Evolutionary conservation across 92 coral and sea anemone genomes (phyloP).

Genomic region (Chrysogorgia sp.): DNA sequence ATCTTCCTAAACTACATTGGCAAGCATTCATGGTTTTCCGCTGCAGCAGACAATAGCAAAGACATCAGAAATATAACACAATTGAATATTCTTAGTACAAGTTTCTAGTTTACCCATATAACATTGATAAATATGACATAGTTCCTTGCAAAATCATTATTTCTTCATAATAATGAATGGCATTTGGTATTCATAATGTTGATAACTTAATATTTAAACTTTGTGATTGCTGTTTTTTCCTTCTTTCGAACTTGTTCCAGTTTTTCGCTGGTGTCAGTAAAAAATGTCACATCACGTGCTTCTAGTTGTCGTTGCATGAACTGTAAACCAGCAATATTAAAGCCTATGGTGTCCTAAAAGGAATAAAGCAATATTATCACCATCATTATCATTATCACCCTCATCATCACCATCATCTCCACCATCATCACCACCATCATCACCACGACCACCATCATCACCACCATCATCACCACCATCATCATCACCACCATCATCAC

Average conservation of each 20-base stretch:
- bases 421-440: not conserved
- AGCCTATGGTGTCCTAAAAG: conserved; percentile 80
- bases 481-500: not conserved
- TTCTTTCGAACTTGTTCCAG: conserved; percentile 84
- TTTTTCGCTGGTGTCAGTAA: conserved; percentile 84
- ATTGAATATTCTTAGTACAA: no score
- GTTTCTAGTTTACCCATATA: no score
- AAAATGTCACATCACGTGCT: conserved; percentile 74
- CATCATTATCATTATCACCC: not conserved
- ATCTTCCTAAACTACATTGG: no score
- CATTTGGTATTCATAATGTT: no score
- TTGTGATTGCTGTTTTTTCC: conserved; percentile 60
- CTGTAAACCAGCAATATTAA: conserved; percentile 86
- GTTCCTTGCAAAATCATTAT: no score
- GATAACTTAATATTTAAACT: not conserved
- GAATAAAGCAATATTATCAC: not conserved
- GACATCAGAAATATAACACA: no score
- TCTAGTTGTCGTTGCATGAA: conserved; percentile 84
- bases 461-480: not conserved
- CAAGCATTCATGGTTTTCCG: no score
- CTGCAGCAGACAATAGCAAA: no score
- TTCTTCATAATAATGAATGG: no score
- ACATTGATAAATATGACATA: no score
- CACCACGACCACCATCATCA: conserved; percentile 5
- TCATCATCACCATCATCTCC: no score